Base-by-base conservation (phyloP, 2,888 invertebrate species). In the Cristatella mucedo region DNA sequence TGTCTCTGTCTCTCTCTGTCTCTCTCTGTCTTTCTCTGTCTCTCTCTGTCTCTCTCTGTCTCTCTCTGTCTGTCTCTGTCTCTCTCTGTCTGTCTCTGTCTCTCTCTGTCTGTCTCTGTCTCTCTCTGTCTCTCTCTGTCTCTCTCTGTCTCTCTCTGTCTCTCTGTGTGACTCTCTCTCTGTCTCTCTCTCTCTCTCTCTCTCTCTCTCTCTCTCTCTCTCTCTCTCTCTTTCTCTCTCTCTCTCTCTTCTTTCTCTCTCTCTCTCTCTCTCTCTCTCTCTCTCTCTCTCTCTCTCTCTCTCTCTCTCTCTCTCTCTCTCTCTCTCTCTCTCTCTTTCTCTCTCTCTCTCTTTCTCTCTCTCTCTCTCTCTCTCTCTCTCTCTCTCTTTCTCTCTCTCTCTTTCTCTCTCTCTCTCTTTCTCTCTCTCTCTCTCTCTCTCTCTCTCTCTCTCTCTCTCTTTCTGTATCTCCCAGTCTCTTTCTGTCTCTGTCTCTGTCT, bases 321-420 rank as follows among this genome's bases (percentile, higher is more conserved):
- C n/a, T 6, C 9, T 16, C 20, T 37, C 26, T 16, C 26, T 13
- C 20, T 16, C 20, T 4, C 20, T 7, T n/a, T 31, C 6, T 34
- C 7, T 34, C 7, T n/a, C 9, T 16, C 21, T 15, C 36, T 34
- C 22, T 16, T 22, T 34, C 16, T 16, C 36, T 34, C 16, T 16
- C 36, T 34, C 22, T 16, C 36, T 34, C 22, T 16, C 36, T 34
- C 22, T 16, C 36, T 34, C 16, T 16, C 36, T 34, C 22, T 16
- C 36, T 34, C 16, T 16, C 36, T 34, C 16, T 16, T 22, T 34
- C 16, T 16, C 36, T 34, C 16, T 16, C 36, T 34, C 16, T 16
- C 36, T 34, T 21, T 16, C 36, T 34, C 16, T 16, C 21, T 34
- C 22, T 16, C 36, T 34, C 16, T 16, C 21, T 34, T 13, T 16